phyloP scores from a whole-genome alignment of 2,797 vertebrate species.

The Smutsia temminckii region DNA sequence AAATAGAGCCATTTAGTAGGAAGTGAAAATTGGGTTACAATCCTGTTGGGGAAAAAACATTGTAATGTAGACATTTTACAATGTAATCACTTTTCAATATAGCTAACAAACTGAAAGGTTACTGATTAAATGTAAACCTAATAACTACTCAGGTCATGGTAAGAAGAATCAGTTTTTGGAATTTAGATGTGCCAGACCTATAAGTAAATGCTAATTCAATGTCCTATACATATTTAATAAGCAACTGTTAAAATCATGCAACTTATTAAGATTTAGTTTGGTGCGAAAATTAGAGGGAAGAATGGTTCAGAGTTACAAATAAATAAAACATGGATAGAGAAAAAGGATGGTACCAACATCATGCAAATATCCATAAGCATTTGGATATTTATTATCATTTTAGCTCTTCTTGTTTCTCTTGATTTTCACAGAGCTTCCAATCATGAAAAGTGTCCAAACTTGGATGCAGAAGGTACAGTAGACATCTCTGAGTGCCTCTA shows the following conservation, averaged over 20 bases:
- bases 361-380: background rate
- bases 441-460: background rate
- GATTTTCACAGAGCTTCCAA: background rate
- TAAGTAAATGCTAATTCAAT: background rate
- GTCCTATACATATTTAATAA: background rate
- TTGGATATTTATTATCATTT: background rate
- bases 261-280: background rate
- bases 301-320: background rate
- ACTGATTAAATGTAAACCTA: background rate
- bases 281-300: background rate
- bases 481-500: background rate
- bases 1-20: background rate
- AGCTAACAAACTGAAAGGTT: background rate
- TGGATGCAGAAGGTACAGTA: background rate
- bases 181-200: background rate
- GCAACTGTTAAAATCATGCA: background rate
- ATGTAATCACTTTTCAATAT: background rate
- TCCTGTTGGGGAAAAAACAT: background rate
- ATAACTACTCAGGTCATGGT: background rate
- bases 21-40: background rate
- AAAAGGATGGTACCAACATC: background rate
- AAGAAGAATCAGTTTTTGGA: background rate
- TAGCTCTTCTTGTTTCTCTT: background rate
- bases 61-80: background rate
- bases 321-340: background rate